Percentiles rank a stretch among this genome's conserved stretches.
phyloP scores from a whole-genome alignment of 2,888 invertebrate species.

The Byasa hedistus region DNA sequence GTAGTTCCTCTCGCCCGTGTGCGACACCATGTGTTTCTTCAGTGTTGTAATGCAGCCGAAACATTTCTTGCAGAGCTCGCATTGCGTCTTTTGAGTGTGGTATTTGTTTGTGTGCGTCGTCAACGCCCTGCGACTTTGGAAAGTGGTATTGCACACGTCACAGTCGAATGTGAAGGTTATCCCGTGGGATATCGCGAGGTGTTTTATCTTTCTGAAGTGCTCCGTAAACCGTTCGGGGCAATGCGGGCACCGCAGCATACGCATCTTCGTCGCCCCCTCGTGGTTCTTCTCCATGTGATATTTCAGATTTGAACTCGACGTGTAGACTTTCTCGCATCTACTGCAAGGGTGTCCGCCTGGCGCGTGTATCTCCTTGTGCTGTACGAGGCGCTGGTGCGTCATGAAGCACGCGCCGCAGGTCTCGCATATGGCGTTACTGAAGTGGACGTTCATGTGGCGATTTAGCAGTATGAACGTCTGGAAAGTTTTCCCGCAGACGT shows the following conservation, averaged over 20 bases:
- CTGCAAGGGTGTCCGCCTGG: slow-evolving; percentile 64
- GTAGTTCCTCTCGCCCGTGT: slow-evolving; percentile 56
- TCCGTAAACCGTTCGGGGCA: slow-evolving; percentile 61
- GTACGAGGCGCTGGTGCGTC: slow-evolving; percentile 58
- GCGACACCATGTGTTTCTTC: slow-evolving; percentile 58
- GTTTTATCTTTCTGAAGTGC: slow-evolving; percentile 62
- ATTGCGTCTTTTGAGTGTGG: slow-evolving; percentile 66
- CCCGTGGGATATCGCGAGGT: slow-evolving; percentile 59
- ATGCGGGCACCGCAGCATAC: slow-evolving; percentile 57
- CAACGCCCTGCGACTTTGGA: slow-evolving; percentile 52
- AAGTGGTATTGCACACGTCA: slow-evolving; percentile 54
- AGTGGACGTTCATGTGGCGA: slow-evolving; percentile 67
- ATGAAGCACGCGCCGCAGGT: slow-evolving; percentile 63
- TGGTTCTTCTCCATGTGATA: slow-evolving; percentile 60
- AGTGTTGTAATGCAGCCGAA: slow-evolving; percentile 64
- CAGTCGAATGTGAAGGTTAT: slow-evolving; percentile 61
- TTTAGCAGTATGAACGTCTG: slow-evolving; percentile 64
- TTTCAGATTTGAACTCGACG: slow-evolving; percentile 63
- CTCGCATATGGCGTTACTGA: slow-evolving; percentile 63
- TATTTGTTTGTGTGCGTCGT: slow-evolving; percentile 62
- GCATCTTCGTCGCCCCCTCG: slow-evolving; percentile 53
- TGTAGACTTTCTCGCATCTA: slow-evolving; percentile 69
- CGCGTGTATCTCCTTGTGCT: slow-evolving; percentile 61
- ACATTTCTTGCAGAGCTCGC: slow-evolving; percentile 69
- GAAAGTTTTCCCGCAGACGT: slow-evolving; percentile 56